Evolutionary conservation across 2,797 vertebrate genomes (phyloP).

Genomic region (Acrossocheilus wenchowensis): DNA sequence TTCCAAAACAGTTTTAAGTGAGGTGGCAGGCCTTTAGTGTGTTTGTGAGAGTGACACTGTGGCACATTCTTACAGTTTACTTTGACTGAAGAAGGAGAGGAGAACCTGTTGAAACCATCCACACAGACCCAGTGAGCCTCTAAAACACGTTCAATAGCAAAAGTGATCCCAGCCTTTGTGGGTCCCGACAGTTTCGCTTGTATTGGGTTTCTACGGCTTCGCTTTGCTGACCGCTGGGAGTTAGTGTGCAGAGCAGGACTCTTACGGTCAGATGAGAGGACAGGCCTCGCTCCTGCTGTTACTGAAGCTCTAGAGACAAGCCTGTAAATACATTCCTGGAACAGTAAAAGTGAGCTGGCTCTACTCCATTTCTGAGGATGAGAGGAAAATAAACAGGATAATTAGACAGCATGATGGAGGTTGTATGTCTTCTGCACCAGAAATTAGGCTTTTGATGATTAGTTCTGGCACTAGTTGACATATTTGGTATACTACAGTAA

Average conservation of each 20-base stretch:
- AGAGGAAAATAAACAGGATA: constrained; percentile 69
- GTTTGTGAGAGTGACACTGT: background rate
- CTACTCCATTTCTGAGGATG: constrained; percentile 62
- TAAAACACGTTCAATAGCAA: constrained; percentile 43
- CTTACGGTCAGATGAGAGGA: constrained; percentile 22
- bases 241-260: background rate
- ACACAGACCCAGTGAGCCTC: constrained; percentile 49
- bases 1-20: constrained; percentile 7
- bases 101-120: constrained; percentile 71
- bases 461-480: background rate
- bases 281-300: constrained; percentile 44
- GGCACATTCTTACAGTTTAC: constrained; percentile 36
- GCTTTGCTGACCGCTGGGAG: constrained; percentile 3
- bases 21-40: background rate
- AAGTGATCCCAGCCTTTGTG: background rate
- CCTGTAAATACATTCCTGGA: constrained; percentile 68
- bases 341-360: constrained; percentile 55
- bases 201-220: background rate
- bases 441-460: background rate
- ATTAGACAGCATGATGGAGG: constrained; percentile 58
- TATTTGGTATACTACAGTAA: background rate
- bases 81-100: constrained; percentile 50
- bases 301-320: constrained; percentile 60
- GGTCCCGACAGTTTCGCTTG: constrained; percentile 10
- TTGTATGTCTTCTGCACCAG: constrained; percentile 13